Base-by-base conservation (phyloP, 2,797 vertebrate species). In the Sebastes melanostomus region DNA sequence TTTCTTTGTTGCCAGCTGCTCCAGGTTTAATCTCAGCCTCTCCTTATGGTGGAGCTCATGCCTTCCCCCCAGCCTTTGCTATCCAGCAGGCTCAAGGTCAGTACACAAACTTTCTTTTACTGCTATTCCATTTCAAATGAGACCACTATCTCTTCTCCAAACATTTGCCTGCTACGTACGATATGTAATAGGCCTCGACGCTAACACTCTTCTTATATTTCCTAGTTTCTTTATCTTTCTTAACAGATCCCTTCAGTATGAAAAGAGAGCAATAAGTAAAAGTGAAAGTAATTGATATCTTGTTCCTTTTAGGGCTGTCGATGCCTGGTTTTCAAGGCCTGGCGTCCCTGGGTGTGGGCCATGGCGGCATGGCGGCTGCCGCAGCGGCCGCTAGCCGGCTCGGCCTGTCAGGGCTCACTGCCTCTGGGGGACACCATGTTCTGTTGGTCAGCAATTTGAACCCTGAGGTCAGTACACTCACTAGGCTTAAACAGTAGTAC, bases 381-480 rank as follows among this genome's bases (percentile, higher is more conserved):
- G 97, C 97, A 0, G 97, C 97, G 0, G 97, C 97, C 1, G 97
- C 98, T 2, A 96, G 97, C 84, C 95, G 97, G n/a, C 96, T 99
- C 2, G 96, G 97, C 81, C 94, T 99, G 54, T 94, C 96, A 1
- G 97, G 97, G 79, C 95, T 98, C 34, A 67, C 94, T 4, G 75
- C 85, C 8, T 86, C 85, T 16, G 96, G 95, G 3, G 97, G 97
- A 50, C 97, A 98, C 89, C 96, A 96, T 3, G 98, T 99, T 88
- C 93, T 99, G 86, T 92, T 99, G 93, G 96, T 99, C 96, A 98
- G 98, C 97, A 99, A 98, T 91, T 96, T 99, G 65, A 98, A 97
- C 91, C 95, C 98, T 3, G 98, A 99, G 98, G 98, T 99, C 96
- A 94, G 98, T 98, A 92, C 72, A 24, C 70, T 73, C 20, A 7